Evolutionary conservation across 2,797 vertebrate genomes (phyloP).

Genomic region (Tachyglossus aculeatus): DNA sequence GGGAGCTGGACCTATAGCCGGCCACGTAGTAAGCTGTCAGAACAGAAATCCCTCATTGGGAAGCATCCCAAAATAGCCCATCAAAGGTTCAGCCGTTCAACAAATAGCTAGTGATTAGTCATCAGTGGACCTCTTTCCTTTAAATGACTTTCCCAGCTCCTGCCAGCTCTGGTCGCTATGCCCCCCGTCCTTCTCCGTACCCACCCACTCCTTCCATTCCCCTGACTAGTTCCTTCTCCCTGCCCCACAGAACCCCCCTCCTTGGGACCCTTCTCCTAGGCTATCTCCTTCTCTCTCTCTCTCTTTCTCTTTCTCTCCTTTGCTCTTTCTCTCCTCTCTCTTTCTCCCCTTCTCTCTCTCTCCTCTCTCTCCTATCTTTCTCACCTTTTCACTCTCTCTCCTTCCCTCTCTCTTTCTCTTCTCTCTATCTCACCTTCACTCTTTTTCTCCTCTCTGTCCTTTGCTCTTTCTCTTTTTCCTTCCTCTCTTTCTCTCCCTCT

Average conservation of each 20-base stretch:
- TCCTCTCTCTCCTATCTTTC: neutral
- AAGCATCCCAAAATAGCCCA: too few species aligned
- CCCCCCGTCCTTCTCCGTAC: neutral
- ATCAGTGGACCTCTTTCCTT: neutral
- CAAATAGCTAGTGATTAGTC: too few species aligned
- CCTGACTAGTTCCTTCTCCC: neutral
- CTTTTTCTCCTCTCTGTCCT: neutral
- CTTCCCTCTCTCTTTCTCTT: neutral
- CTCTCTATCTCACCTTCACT: neutral
- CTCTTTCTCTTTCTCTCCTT: too few species aligned
- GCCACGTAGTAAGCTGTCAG: too few species aligned
- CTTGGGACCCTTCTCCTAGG: too few species aligned
- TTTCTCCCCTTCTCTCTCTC: neutral
- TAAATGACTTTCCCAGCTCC: neutral
- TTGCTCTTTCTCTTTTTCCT: neutral
- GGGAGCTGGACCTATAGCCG: too few species aligned
- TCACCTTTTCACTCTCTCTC: too few species aligned
- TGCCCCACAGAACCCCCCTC: too few species aligned
- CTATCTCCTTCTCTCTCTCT: too few species aligned
- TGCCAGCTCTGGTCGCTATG: too few species aligned
- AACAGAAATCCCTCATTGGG: too few species aligned
- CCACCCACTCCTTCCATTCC: neutral
- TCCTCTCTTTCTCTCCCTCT: slow-evolving; percentile 20
- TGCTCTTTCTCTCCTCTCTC: neutral
- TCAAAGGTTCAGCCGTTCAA: too few species aligned